A percentile compares a stretch with the other conserved stretches of the same genome.
Evolutionary conservation across 2,888 invertebrate species (phyloP).

Genomic region (Synergus laeviventris): DNA sequence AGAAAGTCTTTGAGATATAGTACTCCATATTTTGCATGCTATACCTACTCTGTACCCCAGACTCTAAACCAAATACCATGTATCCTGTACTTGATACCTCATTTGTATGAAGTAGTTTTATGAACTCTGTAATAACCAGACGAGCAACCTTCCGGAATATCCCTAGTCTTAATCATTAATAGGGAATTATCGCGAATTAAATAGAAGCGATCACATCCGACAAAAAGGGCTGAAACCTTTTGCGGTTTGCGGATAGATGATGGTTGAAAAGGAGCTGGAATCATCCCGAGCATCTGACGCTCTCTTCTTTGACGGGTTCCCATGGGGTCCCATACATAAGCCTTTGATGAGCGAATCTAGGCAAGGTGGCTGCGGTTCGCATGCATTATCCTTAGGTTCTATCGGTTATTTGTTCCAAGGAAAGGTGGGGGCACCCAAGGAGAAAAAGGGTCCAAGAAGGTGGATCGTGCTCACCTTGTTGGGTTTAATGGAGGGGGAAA

Average conservation of each 20-base stretch:
- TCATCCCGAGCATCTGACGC: slow-evolving; percentile 56
- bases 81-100: too few species aligned
- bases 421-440: slow-evolving; percentile 43
- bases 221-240: slow-evolving; percentile 49
- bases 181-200: slow-evolving; percentile 48
- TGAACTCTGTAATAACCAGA: not conserved
- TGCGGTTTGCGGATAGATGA: slow-evolving; percentile 46
- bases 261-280: slow-evolving; percentile 53
- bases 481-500: slow-evolving; percentile 43
- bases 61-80: too few species aligned
- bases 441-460: slow-evolving; percentile 49
- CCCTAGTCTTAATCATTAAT: slow-evolving; percentile 52
- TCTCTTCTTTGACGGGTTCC: slow-evolving; percentile 54
- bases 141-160: slow-evolving; percentile 47
- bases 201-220: slow-evolving; percentile 53
- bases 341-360: slow-evolving; percentile 60
- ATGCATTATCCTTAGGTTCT: slow-evolving; percentile 50
- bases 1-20: too few species aligned
- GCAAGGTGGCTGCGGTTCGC: slow-evolving; percentile 44
- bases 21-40: too few species aligned
- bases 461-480: slow-evolving; percentile 43
- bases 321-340: slow-evolving; percentile 54
- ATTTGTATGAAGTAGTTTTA: too few species aligned
- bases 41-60: too few species aligned
- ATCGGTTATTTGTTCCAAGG: slow-evolving; percentile 60